Evolutionary conservation across 2,113 vertebrate species (phyloP).

Genomic region (Platycercus adscitus): DNA sequence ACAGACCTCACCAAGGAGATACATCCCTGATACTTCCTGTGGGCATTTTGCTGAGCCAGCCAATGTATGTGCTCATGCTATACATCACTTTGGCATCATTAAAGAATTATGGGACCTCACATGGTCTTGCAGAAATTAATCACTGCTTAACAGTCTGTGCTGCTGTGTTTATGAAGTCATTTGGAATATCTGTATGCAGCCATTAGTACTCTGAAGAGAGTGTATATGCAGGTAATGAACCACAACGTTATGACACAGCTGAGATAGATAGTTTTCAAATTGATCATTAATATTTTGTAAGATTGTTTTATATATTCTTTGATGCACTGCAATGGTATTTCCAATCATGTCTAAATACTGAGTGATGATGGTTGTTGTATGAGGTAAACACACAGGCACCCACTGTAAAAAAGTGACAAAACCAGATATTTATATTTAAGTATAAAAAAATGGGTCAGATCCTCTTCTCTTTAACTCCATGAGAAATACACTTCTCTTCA

Average conservation of each 20-base stretch:
- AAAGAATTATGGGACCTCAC: constrained; percentile 68
- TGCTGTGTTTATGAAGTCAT: constrained; percentile 73
- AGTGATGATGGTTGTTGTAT: neutral
- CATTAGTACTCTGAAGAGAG: constrained; percentile 31
- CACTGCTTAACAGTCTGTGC: constrained; percentile 74
- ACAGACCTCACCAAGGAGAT: constrained; percentile 26
- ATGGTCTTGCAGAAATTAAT: constrained; percentile 74
- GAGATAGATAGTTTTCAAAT: constrained; percentile 45
- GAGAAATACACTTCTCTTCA: neutral
- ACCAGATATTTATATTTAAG: neutral
- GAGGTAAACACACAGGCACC: neutral
- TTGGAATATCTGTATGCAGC: constrained; percentile 68
- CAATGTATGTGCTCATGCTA: constrained; percentile 28
- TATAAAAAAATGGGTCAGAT: neutral
- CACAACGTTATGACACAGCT: constrained; percentile 33
- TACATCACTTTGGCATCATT: constrained; percentile 75
- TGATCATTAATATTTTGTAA: constrained; percentile 68
- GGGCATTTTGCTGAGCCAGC: constrained; percentile 70
- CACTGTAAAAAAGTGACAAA: neutral
- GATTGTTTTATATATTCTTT: constrained; percentile 6
- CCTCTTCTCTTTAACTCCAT: neutral
- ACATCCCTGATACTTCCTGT: constrained; percentile 21
- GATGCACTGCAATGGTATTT: neutral
- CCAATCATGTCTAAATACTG: neutral
- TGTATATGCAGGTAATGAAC: constrained; percentile 68